Evolutionary conservation across 2,113 vertebrate genomes (phyloP).

Genomic region (Baryphthengus martii): DNA sequence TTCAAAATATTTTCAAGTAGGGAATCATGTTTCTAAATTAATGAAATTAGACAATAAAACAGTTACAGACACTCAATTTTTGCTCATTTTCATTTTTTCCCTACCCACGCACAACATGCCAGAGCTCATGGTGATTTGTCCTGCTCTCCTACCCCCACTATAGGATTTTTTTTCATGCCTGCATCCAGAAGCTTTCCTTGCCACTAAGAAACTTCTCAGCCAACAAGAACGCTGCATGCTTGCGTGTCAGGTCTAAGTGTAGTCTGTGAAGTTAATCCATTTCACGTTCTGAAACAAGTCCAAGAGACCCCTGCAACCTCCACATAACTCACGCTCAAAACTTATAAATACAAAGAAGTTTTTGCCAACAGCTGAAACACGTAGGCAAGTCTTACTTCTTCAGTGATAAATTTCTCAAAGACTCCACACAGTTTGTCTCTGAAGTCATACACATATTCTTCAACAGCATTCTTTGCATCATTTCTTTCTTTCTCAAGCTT

Average conservation of each 20-base stretch:
- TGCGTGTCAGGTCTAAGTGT: neutral
- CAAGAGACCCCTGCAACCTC: neutral
- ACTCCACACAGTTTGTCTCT: slow-evolving; percentile 87
- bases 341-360: neutral
- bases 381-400: slow-evolving; percentile 74
- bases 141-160: neutral
- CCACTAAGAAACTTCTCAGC: neutral
- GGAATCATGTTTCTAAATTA: neutral
- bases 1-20: neutral
- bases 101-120: neutral
- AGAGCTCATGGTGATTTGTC: neutral
- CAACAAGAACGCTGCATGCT: neutral
- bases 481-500: slow-evolving; percentile 94
- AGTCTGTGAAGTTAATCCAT: neutral
- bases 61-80: neutral
- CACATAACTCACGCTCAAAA: neutral
- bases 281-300: neutral
- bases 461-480: slow-evolving; percentile 93
- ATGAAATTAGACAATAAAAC: neutral
- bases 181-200: neutral
- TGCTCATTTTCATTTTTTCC: neutral
- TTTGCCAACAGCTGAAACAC: neutral
- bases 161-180: neutral
- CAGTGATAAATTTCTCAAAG: slow-evolving; percentile 88
- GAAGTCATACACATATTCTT: slow-evolving; percentile 94